A percentile compares a stretch with the other conserved stretches of the same genome.
These are phyloP conservation scores for Lepisosteus osseus DNA, from an alignment of 2,113 vertebrate species.

Conservation along the genomic window DNA sequence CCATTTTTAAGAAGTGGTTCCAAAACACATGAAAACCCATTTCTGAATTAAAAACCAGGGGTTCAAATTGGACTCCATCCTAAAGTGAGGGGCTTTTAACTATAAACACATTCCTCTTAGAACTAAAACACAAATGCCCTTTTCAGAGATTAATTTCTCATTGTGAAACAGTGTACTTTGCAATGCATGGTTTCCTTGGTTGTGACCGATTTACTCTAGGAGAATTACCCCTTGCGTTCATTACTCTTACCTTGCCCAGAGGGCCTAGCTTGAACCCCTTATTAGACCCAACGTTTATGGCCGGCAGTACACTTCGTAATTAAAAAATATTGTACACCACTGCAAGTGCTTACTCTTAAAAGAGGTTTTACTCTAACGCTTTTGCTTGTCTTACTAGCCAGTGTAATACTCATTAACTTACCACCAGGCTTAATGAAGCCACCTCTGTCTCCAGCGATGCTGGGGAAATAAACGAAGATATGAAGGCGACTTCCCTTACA, in stretches of 20 bases:
- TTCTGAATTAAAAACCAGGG: slow-evolving; percentile 35
- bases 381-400: slow-evolving; percentile 81
- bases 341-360: slow-evolving; percentile 47
- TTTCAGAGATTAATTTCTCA: slow-evolving; percentile 37
- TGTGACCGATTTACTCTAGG: slow-evolving; percentile 42
- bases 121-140: slow-evolving; percentile 31
- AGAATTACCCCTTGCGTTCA: slow-evolving; percentile 40
- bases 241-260: slow-evolving; percentile 13
- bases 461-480: slow-evolving; percentile 99
- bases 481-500: slow-evolving; percentile 97
- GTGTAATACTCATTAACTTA: slow-evolving; percentile 99
- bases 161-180: slow-evolving; percentile 31
- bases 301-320: slow-evolving; percentile 73
- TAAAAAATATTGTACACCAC: slow-evolving; percentile 48
- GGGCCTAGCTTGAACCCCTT: slow-evolving; percentile 55
- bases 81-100: not conserved
- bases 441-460: slow-evolving; percentile 99
- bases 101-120: slow-evolving; percentile 25
- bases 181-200: slow-evolving; percentile 42
- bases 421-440: slow-evolving; percentile 99
- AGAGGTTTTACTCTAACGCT: slow-evolving; percentile 65
- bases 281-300: slow-evolving; percentile 51
- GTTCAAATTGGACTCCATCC: slow-evolving; percentile 25
- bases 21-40: slow-evolving; percentile 47
- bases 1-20: slow-evolving; percentile 47